phyloP scores from a whole-genome alignment of 1,140 invertebrate genomes.

The Drosophila leontia region DNA sequence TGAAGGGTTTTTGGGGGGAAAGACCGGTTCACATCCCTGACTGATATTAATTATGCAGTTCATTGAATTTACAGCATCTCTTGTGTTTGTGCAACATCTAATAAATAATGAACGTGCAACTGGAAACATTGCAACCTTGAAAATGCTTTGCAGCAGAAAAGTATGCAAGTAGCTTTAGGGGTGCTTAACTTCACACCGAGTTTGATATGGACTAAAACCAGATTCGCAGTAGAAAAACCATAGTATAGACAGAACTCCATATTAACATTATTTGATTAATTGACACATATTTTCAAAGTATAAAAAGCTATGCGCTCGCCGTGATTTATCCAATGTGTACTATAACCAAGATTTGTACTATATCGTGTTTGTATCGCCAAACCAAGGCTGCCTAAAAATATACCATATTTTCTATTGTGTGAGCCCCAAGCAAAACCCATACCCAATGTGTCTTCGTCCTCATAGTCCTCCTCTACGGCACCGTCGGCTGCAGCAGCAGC shows the following conservation, averaged over 20 bases:
- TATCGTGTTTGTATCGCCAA: not conserved
- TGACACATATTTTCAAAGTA: not conserved
- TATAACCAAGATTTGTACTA: not conserved
- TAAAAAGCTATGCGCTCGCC: not conserved
- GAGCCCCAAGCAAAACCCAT: conserved; percentile 3
- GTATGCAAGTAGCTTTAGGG: conserved; percentile 35
- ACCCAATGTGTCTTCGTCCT: conserved; percentile 49
- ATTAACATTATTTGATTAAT: not conserved
- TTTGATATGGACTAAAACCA: not conserved
- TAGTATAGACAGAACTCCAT: not conserved
- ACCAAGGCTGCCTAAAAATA: not conserved
- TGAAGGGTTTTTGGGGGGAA: too few relatives aligned
- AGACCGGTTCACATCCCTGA: not conserved
- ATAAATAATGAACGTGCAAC: not conserved
- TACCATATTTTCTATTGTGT: not conserved
- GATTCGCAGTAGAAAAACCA: too few relatives aligned
- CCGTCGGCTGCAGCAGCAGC: conserved; percentile 61
- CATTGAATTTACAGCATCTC: not conserved
- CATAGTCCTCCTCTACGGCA: conserved; percentile 55
- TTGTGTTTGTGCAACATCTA: conserved; percentile 2
- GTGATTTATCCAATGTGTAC: not conserved
- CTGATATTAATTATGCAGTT: not conserved
- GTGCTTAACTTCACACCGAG: not conserved
- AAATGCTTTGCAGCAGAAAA: conserved; percentile 33
- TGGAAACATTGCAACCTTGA: not conserved